Percentiles rank a stretch among this genome's conserved stretches.
These are phyloP conservation scores for Neomicropteryx cornuta DNA, from an alignment of 1,140 invertebrate species.

Conservation along the genomic window DNA sequence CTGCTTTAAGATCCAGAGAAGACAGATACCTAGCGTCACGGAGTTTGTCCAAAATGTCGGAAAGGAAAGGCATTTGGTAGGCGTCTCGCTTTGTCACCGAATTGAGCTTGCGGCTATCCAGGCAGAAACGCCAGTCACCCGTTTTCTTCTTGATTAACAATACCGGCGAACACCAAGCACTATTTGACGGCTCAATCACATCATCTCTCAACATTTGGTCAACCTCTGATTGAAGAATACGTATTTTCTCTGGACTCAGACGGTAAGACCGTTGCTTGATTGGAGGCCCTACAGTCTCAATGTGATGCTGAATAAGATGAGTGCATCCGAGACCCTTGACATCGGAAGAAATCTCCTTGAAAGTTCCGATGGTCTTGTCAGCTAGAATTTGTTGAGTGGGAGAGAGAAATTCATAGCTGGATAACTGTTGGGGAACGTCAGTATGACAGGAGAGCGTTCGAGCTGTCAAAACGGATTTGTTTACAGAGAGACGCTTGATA, in stretches of 20 bases:
- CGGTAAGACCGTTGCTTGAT: constrained; percentile 14
- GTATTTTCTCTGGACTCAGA: constrained; percentile 13
- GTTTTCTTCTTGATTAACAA: constrained; percentile 17
- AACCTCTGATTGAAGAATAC: constrained; percentile 8
- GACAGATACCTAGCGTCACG: constrained; percentile 17
- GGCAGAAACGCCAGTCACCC: constrained; percentile 18
- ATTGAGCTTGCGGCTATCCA: constrained; percentile 26
- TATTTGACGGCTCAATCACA: constrained; percentile 13
- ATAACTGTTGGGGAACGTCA: too few species aligned
- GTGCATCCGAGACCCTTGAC: constrained; percentile 12
- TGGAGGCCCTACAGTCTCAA: constrained; percentile 14
- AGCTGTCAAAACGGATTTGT: too few species aligned
- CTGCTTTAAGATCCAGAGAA: constrained; percentile 21
- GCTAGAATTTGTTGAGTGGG: constrained; percentile 9
- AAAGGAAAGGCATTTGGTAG: too few species aligned
- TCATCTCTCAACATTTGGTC: constrained; percentile 13
- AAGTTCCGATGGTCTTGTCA: constrained; percentile 10
- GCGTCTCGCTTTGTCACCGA: constrained; percentile 22
- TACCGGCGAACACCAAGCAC: constrained; percentile 19
- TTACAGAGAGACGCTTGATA: too few species aligned
- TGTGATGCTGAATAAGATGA: constrained; percentile 11
- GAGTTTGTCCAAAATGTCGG: constrained; percentile 21
- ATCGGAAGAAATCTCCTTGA: constrained; percentile 13
- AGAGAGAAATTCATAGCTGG: too few species aligned
- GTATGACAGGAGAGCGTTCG: too few species aligned